Base-by-base conservation (phyloP, 64 coral and sea anemone species). In the Dendronephthya gigantea region DNA sequence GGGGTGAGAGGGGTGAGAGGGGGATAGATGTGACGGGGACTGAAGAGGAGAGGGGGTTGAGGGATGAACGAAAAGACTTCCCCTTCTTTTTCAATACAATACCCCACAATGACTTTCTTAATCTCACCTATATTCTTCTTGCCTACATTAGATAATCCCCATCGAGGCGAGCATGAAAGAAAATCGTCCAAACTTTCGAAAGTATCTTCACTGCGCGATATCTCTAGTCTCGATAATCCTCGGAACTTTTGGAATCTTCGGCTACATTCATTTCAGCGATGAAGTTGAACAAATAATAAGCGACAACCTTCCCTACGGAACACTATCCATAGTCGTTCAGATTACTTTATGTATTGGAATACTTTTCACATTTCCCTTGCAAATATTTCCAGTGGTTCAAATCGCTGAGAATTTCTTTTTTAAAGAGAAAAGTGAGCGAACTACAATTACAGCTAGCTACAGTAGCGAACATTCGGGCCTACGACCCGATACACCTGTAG, bases 151-250 rank as follows among this genome's bases (percentile, higher is more conserved):
- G 95, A 91, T 98, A 40, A 98, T 98, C 37, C 95, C 95, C 0
- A 98, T 98, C 50, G 95, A 98, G 37, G 91, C 95, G 30, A 93
- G 95, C 85, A 98, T 98, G 95, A 92, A 88, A 49, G 87, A 89
- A 40, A 98, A 98, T 40, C 75, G 95, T 84, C 89, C 81, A 41
- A 87, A 90, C 13, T 98, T 98, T 45, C 89, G 91, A 40, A 81
- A 91, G 33, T 98, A 98, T 58, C 92, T 98, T 32, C 95, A 98
- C 83, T 39, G 93, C 30, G 85, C 92, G 10, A 83, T 98, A 41
- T 69, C 39, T 41, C 81, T 89, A 56, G 89, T 98, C 35, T 91
- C 95, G 9, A 48, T 83, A 12, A 91, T 98, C 40, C 92, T 98
- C 72, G 95, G 95, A 15, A 93, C 95, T 8, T 98, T 98, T 91